Evolutionary conservation across 2,888 invertebrate genomes (phyloP), one percentile per base, ranked within the genome.

Genomic region (Apamea epomidion): DNA sequence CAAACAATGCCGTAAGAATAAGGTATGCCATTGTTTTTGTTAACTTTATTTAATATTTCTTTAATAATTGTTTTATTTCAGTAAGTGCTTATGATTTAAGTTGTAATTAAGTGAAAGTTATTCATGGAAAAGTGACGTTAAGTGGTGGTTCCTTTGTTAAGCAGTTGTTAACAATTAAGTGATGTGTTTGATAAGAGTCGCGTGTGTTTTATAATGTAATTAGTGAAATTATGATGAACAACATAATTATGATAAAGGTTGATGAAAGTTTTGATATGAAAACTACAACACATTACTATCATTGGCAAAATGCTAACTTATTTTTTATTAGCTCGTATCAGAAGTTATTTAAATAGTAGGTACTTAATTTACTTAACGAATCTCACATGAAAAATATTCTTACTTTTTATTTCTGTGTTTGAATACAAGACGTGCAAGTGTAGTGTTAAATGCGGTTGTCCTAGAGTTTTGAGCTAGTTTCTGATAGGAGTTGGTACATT

Each of bases 91-190:
- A 45, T 65, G 1, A 82, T 21, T 77, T 76, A 45, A 42, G n/a
- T 60, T 21, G 32, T 78, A 70, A 68, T 74, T 80, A 81, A 84
- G 91, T 91, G 88, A 87, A 85, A 86, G 85, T 85, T 85, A 54
- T 80, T 54, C 48, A 75, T 87, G 87, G 86, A 91, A 87, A 90
- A 91, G 93, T 94, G 94, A 92, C 89, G 88, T 92, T 85, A 92
- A 83, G 68, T 87, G 86, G 87, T 92, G 81, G 87, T 92, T 91
- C 88, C 92, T 93, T 94, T 94, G 93, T 93, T 92, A 86, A 78
- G 85, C 73, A 75, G 86, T 81, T 85, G 84, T 85, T 82, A 81
- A 87, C 83, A 91, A 78, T 86, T 87, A 87, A 90, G 83, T 88
- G 85, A 78, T 82, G 89, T 91, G 90, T 72, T 7, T 87, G 88